Conservation (phyloP, 2,113 vertebrate genomes). For the Mormyrus lacerda region DNA sequence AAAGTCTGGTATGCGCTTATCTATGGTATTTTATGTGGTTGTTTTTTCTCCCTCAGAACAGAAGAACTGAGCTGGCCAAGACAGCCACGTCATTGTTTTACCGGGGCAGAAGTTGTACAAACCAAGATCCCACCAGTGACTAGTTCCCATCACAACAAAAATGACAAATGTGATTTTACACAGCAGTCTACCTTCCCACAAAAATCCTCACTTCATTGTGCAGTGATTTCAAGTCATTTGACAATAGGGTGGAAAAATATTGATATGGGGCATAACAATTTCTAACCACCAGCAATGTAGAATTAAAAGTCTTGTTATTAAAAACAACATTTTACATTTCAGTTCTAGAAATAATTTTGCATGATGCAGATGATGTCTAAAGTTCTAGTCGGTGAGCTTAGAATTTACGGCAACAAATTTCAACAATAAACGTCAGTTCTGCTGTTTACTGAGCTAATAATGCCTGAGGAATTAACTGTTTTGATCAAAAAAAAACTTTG, state of each 20-base stretch:
- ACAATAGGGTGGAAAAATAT: not conserved
- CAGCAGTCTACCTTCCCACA: not conserved
- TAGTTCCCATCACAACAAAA: slow-evolving; percentile 13
- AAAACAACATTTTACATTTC: not conserved
- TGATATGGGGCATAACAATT: not conserved
- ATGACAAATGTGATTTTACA: slow-evolving; percentile 1
- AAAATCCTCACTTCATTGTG: not conserved
- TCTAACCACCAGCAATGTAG: not conserved
- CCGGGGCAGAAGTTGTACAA: not conserved
- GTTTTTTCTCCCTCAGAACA: not conserved
- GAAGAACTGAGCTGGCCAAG: not conserved
- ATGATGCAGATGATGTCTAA: not conserved
- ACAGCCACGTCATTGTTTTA: slow-evolving; percentile 13
- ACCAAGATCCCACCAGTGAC: not conserved
- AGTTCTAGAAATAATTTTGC: not conserved
- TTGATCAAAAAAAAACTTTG: not conserved
- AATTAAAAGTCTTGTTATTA: not conserved
- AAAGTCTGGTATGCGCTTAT: not conserved
- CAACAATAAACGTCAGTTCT: not conserved
- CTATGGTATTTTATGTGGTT: not conserved
- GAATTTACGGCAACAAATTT: not conserved
- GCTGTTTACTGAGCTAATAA: not conserved
- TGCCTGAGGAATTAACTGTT: not conserved
- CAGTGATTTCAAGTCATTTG: not conserved
- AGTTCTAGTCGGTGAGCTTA: not conserved